phyloP scores from a whole-genome alignment of 2,113 vertebrate genomes.

The Lophius piscatorius region DNA sequence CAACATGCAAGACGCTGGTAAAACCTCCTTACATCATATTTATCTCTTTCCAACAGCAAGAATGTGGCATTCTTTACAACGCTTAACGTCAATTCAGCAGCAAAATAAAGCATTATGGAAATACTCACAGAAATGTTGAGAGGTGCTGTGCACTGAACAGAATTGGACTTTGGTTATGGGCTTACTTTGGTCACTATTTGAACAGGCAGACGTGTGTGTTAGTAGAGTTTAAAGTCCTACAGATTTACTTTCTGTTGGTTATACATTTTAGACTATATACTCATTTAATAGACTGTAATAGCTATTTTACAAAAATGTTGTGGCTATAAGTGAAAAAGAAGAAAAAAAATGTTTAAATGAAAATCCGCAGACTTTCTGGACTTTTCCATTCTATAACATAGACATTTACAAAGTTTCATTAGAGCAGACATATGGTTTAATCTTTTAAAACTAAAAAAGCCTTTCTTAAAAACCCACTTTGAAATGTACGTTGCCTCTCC shows the following conservation, averaged over 20 bases:
- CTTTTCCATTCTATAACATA: too few relatives aligned
- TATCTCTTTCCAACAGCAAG: background rate
- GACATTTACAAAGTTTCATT: too few relatives aligned
- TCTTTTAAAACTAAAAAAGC: too few relatives aligned
- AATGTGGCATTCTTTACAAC: background rate
- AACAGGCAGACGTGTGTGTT: slow-evolving; percentile 37
- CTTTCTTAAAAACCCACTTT: too few relatives aligned
- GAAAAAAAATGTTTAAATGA: too few relatives aligned
- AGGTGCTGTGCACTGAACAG: slow-evolving; percentile 2
- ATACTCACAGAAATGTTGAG: slow-evolving; percentile 64
- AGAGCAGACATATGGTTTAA: too few relatives aligned
- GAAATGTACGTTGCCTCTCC: too few relatives aligned
- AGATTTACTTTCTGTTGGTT: too few relatives aligned
- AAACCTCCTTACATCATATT: too few relatives aligned
- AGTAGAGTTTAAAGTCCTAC: slow-evolving; percentile 42
- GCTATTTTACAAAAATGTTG: background rate
- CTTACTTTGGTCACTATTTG: slow-evolving; percentile 28
- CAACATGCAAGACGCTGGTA: too few relatives aligned
- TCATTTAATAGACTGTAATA: background rate
- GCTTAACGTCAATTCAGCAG: background rate
- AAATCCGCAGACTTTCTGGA: too few relatives aligned
- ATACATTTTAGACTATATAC: background rate
- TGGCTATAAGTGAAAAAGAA: background rate
- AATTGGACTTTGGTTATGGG: slow-evolving; percentile 66
- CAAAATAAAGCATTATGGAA: background rate